Evolutionary conservation across 2,113 vertebrate species (phyloP).

Genomic region (Tragelaphus scriptus): DNA sequence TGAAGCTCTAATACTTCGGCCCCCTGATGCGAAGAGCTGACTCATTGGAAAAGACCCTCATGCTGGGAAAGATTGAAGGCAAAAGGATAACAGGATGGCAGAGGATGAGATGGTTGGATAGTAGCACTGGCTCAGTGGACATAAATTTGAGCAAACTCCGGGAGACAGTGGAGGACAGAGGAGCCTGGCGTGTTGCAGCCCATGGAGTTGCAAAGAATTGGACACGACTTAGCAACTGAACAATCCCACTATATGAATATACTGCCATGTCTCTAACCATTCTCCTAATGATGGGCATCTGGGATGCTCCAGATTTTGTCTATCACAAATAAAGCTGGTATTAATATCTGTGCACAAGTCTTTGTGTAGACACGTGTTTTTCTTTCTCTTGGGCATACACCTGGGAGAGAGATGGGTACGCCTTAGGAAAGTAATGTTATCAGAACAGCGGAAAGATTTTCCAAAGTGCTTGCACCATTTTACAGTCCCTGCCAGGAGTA

Average conservation of each 20-base stretch:
- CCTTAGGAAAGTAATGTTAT: not conserved
- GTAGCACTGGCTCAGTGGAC: not conserved
- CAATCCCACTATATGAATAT: not conserved
- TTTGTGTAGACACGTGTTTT: not conserved
- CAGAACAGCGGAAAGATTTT: not conserved
- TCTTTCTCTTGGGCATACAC: not conserved
- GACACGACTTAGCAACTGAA: not conserved
- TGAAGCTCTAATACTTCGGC: not conserved
- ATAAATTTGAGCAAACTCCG: not conserved
- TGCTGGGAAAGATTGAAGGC: not conserved
- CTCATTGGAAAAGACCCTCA: not conserved
- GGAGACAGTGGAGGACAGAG: not conserved
- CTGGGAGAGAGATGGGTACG: not conserved
- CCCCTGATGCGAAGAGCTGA: not conserved
- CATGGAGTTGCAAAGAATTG: not conserved
- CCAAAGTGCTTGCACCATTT: not conserved
- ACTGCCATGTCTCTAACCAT: not conserved
- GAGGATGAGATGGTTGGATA: not conserved
- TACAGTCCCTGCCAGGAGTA: not conserved
- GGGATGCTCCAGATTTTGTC: not conserved
- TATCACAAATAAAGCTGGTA: not conserved
- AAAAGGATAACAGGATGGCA: not conserved
- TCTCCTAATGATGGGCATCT: not conserved
- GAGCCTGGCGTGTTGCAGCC: not conserved
- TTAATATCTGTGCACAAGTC: not conserved